phyloP scores from a whole-genome alignment of 2,888 invertebrate genomes.

The Drosophila crucigera region DNA sequence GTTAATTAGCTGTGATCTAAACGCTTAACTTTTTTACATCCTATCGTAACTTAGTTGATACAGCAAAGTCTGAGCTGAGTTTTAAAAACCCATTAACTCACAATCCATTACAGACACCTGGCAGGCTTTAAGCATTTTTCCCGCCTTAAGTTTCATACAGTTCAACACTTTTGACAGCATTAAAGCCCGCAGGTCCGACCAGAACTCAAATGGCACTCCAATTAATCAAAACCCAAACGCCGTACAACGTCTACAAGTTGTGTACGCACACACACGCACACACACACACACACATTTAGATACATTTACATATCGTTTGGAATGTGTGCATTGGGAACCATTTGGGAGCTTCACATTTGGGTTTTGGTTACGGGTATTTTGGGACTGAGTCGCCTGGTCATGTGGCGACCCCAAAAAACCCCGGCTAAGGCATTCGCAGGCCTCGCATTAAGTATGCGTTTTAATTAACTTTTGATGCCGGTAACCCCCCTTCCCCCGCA shows the following conservation, averaged over 20 bases:
- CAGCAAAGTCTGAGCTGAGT: background rate
- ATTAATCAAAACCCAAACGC: conserved; percentile 65
- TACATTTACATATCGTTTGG: conserved; percentile 16
- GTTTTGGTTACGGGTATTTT: conserved; percentile 28
- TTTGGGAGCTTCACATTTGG: conserved; percentile 40
- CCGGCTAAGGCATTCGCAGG: conserved; percentile 34
- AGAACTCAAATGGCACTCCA: conserved; percentile 64
- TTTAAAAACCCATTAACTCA: conserved; percentile 8
- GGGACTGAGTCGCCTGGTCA: conserved; percentile 38
- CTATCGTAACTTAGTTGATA: background rate
- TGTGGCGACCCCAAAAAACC: conserved; percentile 29
- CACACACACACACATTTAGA: conserved; percentile 10
- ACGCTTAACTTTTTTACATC: background rate
- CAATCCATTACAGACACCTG: background rate
- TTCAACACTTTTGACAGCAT: conserved; percentile 34
- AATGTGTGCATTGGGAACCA: conserved; percentile 46
- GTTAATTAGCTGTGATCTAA: background rate
- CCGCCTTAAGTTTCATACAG: conserved; percentile 33
- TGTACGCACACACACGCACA: conserved; percentile 39
- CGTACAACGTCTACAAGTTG: conserved; percentile 58
- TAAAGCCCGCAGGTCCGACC: conserved; percentile 26
- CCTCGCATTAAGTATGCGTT: conserved; percentile 72
- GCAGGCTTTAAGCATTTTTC: background rate
- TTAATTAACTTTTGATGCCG: conserved; percentile 72
- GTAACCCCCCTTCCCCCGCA: background rate